Evolutionary conservation across 2,113 vertebrate species (phyloP).

Genomic region (Urocynchramus pylzowi): DNA sequence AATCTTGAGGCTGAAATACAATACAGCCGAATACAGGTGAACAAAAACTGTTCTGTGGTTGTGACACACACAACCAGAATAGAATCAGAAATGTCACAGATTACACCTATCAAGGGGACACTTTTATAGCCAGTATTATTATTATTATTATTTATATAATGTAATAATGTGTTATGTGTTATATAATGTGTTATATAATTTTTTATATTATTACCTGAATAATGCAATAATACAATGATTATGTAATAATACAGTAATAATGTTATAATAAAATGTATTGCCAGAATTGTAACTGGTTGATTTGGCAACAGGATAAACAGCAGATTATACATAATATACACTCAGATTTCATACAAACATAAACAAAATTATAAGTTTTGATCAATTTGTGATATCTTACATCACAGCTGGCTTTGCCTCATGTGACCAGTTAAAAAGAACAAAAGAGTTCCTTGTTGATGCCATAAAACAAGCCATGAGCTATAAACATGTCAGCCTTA

Average conservation of each 20-base stretch:
- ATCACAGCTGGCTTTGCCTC: not conserved
- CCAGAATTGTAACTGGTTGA: not conserved
- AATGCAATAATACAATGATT: not conserved
- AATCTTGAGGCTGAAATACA: not conserved
- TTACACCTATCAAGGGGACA: not conserved
- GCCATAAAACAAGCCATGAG: not conserved
- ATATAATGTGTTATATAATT: not conserved
- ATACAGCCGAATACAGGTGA: accelerated
- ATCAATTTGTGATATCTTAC: not conserved
- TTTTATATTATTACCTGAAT: not conserved
- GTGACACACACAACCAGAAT: not conserved
- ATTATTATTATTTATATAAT: too few species aligned
- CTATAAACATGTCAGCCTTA: not conserved
- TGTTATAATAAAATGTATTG: not conserved
- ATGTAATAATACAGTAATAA: not conserved
- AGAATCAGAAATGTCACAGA: not conserved
- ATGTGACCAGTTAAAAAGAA: not conserved
- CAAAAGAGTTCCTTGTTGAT: not conserved
- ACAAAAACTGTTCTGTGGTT: not conserved
- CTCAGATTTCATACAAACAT: not conserved
- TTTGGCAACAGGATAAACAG: not conserved
- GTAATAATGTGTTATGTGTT: not conserved
- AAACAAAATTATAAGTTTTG: not conserved
- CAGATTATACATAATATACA: not conserved
- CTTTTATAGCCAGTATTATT: not conserved